Conservation (phyloP, 1,140 invertebrate species). For the Heliconius hewitsoni region DNA sequence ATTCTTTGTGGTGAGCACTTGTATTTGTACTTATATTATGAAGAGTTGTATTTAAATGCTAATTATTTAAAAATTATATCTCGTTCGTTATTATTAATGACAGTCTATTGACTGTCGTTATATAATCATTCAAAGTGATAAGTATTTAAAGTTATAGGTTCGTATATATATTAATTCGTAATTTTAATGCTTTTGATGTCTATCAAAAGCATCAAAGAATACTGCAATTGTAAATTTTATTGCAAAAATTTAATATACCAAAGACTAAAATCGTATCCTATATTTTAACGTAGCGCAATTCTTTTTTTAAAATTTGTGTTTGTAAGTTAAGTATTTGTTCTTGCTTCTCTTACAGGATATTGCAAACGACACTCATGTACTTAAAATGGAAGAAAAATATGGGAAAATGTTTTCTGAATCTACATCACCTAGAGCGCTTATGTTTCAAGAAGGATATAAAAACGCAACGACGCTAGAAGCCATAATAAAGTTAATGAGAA, state of each 20-base stretch:
- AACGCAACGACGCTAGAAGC: constrained; percentile 70
- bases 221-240: too few relatives aligned
- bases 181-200: too few relatives aligned
- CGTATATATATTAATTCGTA: too few relatives aligned
- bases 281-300: too few relatives aligned
- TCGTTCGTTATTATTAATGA: too few relatives aligned
- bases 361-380: constrained; percentile 63
- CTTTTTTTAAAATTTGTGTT: not conserved
- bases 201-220: too few relatives aligned
- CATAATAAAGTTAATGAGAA: constrained; percentile 71
- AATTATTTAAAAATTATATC: too few relatives aligned
- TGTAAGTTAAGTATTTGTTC: not conserved
- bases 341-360: constrained; percentile 64
- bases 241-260: too few relatives aligned
- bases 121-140: too few relatives aligned
- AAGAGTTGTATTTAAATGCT: not conserved
- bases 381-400: constrained; percentile 68
- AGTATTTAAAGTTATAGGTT: too few relatives aligned
- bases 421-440: constrained; percentile 64
- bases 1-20: constrained; percentile 84
- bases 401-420: constrained; percentile 71
- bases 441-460: constrained; percentile 68
- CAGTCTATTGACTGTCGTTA: too few relatives aligned
- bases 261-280: too few relatives aligned
- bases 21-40: not conserved